Evolutionary conservation across 1,140 invertebrate genomes (phyloP).

Genomic region (Pissodes strobi): DNA sequence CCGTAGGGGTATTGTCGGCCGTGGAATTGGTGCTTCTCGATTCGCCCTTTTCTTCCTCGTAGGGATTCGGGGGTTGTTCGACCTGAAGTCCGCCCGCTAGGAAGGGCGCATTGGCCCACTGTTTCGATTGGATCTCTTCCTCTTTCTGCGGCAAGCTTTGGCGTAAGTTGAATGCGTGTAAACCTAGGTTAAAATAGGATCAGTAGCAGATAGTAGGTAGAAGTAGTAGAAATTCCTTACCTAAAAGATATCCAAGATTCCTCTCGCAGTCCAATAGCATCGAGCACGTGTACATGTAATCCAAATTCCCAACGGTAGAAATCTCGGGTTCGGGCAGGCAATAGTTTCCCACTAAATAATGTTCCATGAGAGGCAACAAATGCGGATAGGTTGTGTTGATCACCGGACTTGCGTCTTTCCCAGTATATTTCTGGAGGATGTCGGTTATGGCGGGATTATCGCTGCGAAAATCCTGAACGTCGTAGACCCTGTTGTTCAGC

Average conservation of each 20-base stretch:
- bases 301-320: slow-evolving; percentile 55
- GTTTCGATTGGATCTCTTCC: slow-evolving; percentile 70
- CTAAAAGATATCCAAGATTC: slow-evolving; percentile 76
- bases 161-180: slow-evolving; percentile 75
- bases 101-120: slow-evolving; percentile 75
- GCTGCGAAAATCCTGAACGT: slow-evolving; percentile 79
- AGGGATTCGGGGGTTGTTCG: slow-evolving; percentile 83
- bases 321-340: slow-evolving; percentile 59
- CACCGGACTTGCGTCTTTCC: slow-evolving; percentile 65
- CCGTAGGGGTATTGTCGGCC: slow-evolving; percentile 79
- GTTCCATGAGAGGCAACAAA: slow-evolving; percentile 63
- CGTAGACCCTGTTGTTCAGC: slow-evolving; percentile 86
- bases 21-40: slow-evolving; percentile 84
- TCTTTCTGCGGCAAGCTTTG: slow-evolving; percentile 72
- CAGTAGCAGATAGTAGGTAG: no score
- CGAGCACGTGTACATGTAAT: slow-evolving; percentile 57
- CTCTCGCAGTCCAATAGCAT: slow-evolving; percentile 71
- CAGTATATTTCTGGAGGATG: slow-evolving; percentile 64
- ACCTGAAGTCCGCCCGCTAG: slow-evolving; percentile 82
- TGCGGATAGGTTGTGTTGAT: slow-evolving; percentile 61
- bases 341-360: slow-evolving; percentile 66
- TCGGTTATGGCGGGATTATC: slow-evolving; percentile 66
- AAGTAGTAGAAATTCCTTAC: slow-evolving; percentile 14
- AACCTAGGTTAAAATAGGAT: no score
- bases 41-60: slow-evolving; percentile 92